A percentile compares a stretch with the other conserved stretches of the same genome.
These are phyloP conservation scores for Bubalus kerabau DNA, from an alignment of 2,113 vertebrate species.

Conservation along the genomic window DNA sequence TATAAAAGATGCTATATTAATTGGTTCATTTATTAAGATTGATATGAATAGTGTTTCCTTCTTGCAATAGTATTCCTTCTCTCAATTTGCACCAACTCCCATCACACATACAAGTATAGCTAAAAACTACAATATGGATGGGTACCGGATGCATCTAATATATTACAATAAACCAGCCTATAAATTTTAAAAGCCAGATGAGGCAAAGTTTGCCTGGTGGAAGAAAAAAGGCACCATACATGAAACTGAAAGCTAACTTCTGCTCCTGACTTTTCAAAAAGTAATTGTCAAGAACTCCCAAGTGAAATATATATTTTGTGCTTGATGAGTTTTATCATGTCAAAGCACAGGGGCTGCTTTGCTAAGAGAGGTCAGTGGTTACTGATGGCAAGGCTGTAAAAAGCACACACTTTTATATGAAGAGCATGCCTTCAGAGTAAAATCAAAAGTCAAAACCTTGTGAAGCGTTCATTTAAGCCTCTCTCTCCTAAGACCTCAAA, in stretches of 20 bases:
- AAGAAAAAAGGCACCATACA: not conserved
- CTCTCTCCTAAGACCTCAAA: not conserved
- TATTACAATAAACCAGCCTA: not conserved
- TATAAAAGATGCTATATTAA: not conserved
- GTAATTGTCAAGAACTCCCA: not conserved
- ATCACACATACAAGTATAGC: not conserved
- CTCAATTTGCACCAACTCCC: not conserved
- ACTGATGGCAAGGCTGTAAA: not conserved
- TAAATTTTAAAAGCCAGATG: not conserved
- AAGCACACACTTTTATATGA: not conserved
- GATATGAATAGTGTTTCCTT: not conserved
- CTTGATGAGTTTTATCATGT: not conserved
- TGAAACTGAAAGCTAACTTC: not conserved
- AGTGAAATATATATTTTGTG: not conserved
- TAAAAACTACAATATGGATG: not conserved
- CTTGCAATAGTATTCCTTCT: not conserved
- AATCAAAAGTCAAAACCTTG: not conserved
- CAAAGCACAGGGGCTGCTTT: not conserved
- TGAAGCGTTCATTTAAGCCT: not conserved
- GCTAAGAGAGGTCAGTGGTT: not conserved
- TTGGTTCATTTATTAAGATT: not conserved
- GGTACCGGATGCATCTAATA: not conserved
- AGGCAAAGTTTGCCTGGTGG: not conserved
- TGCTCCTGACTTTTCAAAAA: not conserved
- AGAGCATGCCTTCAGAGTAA: not conserved